phyloP scores from a whole-genome alignment of 2,797 vertebrate species.

The Poecilia picta region DNA sequence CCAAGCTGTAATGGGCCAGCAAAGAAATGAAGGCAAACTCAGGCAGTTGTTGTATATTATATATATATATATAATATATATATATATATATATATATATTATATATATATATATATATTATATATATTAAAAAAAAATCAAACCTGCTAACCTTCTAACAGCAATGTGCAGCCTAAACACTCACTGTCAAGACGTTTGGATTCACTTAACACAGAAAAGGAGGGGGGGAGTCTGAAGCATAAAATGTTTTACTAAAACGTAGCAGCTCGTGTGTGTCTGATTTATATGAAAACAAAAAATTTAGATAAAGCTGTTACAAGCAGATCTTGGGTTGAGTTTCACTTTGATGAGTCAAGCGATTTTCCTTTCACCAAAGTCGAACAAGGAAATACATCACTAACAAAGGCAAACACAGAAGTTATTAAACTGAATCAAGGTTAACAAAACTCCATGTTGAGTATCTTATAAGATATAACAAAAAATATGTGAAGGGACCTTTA shows the following conservation, averaged over 20 bases:
- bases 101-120: background rate
- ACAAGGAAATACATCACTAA: background rate
- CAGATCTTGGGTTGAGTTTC: conserved; percentile 1
- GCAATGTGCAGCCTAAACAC: background rate
- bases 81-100: too few relatives aligned
- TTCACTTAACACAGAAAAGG: background rate
- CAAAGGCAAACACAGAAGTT: background rate
- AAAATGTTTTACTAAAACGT: background rate
- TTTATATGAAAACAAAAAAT: background rate
- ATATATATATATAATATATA: too few relatives aligned
- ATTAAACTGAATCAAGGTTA: background rate
- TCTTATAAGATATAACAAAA: background rate
- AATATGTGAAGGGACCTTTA: background rate
- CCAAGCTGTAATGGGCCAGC: background rate
- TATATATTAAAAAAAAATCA: background rate
- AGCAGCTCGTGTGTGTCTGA: background rate
- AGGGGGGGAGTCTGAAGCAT: background rate
- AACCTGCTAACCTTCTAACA: background rate
- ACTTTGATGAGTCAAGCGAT: background rate
- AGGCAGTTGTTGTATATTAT: background rate
- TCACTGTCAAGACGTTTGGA: background rate
- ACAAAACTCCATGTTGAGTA: background rate
- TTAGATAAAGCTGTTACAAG: background rate
- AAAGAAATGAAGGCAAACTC: background rate
- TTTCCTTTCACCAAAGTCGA: background rate